A percentile compares a stretch with the other conserved stretches of the same genome.
phyloP scores from a whole-genome alignment of 2,888 invertebrate species.

The Cybosia mesomella region DNA sequence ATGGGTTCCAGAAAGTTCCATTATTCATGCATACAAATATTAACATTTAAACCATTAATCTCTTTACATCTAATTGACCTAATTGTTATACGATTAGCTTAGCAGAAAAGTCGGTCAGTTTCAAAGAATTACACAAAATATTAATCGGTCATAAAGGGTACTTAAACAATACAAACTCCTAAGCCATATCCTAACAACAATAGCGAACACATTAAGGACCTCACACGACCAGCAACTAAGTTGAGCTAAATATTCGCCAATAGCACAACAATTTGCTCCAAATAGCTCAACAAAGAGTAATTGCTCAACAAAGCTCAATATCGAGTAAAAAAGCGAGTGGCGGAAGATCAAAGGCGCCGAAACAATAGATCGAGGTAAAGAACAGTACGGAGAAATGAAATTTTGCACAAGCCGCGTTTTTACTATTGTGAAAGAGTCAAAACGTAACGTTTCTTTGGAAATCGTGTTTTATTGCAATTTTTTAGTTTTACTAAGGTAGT shows the following conservation, averaged over 20 bases:
- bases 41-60: background rate
- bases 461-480: background rate
- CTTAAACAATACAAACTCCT: background rate
- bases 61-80: background rate
- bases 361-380: slow-evolving; percentile 78
- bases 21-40: background rate
- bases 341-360: slow-evolving; percentile 60
- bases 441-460: slow-evolving; percentile 33
- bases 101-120: background rate
- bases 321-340: slow-evolving; percentile 53
- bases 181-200: slow-evolving; percentile 7
- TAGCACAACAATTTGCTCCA: slow-evolving; percentile 67
- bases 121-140: background rate
- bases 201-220: background rate
- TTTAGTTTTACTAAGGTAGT: background rate
- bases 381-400: slow-evolving; percentile 80
- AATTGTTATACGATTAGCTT: background rate
- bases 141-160: background rate
- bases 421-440: slow-evolving; percentile 14
- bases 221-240: slow-evolving; percentile 6
- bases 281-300: slow-evolving; percentile 64
- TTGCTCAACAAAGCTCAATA: slow-evolving; percentile 31
- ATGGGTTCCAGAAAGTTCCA: too few species aligned
- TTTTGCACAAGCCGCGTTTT: slow-evolving; percentile 72
- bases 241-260: slow-evolving; percentile 50